Percentiles rank a stretch among this genome's conserved stretches.
These are phyloP conservation scores for Pterois miles DNA, from an alignment of 2,797 vertebrate species.

Conservation along the genomic window DNA sequence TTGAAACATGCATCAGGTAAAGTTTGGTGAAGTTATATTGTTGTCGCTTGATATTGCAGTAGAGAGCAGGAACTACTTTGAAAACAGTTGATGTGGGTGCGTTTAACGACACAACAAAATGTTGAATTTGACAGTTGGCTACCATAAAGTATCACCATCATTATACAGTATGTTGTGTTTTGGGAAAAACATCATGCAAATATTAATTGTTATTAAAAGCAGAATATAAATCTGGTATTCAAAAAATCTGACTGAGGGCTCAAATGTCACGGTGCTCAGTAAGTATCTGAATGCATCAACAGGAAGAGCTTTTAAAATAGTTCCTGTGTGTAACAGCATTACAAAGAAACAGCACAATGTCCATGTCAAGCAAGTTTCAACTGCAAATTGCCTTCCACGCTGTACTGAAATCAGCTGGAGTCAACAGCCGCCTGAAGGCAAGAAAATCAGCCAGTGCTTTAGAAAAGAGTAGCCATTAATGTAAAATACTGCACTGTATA, in stretches of 20 bases:
- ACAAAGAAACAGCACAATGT: not conserved
- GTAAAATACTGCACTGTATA: not conserved
- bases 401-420: not conserved
- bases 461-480: not conserved
- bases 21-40: not conserved
- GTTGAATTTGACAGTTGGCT: not conserved
- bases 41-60: not conserved
- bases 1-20: not conserved
- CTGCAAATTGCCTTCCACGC: not conserved
- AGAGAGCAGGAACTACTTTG: not conserved
- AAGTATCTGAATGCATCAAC: not conserved
- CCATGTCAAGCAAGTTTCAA: not conserved
- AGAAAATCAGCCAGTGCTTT: not conserved
- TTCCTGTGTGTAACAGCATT: not conserved
- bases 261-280: accelerated
- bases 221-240: not conserved
- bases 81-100: not conserved
- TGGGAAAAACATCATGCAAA: not conserved
- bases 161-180: not conserved
- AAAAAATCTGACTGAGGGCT: not conserved
- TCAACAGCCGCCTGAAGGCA: not conserved
- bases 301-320: not conserved
- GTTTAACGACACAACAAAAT: not conserved
- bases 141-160: not conserved
- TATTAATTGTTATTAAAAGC: not conserved